Evolutionary conservation across 2,113 vertebrate species (phyloP).

Genomic region (Tetrax tetrax): DNA sequence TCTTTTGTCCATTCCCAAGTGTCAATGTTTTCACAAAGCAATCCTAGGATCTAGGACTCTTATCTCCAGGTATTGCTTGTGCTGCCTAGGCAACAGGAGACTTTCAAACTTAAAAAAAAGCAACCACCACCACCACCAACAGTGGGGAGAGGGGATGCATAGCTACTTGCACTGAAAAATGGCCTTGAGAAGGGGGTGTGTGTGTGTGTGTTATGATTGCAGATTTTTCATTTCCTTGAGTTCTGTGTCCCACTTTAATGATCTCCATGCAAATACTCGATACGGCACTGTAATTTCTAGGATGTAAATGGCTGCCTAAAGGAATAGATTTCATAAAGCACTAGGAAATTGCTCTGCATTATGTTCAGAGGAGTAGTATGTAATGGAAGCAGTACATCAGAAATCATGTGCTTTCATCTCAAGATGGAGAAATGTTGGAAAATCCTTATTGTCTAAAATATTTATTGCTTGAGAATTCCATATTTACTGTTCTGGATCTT

Average conservation of each 20-base stretch:
- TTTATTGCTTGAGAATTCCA: background rate
- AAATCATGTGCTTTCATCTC: background rate
- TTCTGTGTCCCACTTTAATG: background rate
- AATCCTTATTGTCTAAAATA: background rate
- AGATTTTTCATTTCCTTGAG: background rate
- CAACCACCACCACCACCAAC: accelerated
- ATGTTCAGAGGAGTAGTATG: background rate
- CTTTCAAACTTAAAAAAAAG: background rate
- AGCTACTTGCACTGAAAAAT: background rate
- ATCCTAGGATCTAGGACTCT: background rate
- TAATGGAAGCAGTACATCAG: background rate
- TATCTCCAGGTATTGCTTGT: background rate
- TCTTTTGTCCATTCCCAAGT: background rate
- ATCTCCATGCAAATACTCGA: background rate
- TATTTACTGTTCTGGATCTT: background rate
- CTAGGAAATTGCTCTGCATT: background rate
- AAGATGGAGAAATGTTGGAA: background rate
- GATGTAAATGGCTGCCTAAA: slow-evolving; percentile 3
- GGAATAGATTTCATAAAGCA: background rate
- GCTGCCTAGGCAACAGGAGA: background rate
- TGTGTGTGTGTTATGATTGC: background rate
- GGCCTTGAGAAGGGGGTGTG: too few species aligned
- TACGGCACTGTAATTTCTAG: background rate
- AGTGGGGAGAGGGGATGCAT: background rate
- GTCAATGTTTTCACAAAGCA: background rate